A percentile compares a stretch with the other conserved stretches of the same genome.
These are phyloP conservation scores for Aspidiotus rigidus DNA, from an alignment of 2,888 invertebrate genomes.

Conservation along the genomic window DNA sequence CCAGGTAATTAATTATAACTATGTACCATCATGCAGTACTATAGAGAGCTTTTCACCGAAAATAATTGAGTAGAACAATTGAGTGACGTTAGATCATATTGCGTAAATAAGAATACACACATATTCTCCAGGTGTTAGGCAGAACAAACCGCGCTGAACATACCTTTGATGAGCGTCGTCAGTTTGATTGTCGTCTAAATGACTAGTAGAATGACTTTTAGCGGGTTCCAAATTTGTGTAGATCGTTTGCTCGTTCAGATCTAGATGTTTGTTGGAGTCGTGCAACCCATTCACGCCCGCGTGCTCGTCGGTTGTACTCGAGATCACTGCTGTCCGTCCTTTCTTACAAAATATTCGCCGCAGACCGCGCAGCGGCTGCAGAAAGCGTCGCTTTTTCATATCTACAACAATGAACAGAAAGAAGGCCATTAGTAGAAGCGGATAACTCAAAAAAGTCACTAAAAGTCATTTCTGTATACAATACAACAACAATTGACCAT, in stretches of 20 bases:
- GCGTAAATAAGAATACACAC: no score
- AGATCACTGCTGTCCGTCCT: constrained; percentile 27
- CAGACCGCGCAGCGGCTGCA: constrained; percentile 53
- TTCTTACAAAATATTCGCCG: constrained; percentile 62
- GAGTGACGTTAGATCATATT: no score
- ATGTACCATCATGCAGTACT: no score
- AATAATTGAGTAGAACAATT: no score
- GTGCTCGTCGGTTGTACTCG: constrained; percentile 40
- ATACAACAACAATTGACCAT: no score
- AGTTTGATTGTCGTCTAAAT: constrained; percentile 43
- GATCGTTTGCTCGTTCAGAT: constrained; percentile 38
- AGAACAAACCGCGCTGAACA: constrained; percentile 6
- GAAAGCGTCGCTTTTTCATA: constrained; percentile 53
- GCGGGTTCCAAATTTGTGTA: constrained; percentile 32
- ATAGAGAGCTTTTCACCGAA: no score
- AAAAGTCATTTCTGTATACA: no score
- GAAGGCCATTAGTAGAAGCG: neutral
- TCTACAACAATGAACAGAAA: constrained; percentile 41
- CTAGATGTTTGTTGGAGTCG: constrained; percentile 39
- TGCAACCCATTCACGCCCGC: constrained; percentile 40
- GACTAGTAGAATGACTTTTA: constrained; percentile 37
- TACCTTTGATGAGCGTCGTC: constrained; percentile 50
- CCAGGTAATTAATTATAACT: no score
- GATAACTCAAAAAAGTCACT: no score
- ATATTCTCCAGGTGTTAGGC: neutral